Base-by-base conservation (phyloP, 2,113 vertebrate species). In the Odocoileus hemionus region DNA sequence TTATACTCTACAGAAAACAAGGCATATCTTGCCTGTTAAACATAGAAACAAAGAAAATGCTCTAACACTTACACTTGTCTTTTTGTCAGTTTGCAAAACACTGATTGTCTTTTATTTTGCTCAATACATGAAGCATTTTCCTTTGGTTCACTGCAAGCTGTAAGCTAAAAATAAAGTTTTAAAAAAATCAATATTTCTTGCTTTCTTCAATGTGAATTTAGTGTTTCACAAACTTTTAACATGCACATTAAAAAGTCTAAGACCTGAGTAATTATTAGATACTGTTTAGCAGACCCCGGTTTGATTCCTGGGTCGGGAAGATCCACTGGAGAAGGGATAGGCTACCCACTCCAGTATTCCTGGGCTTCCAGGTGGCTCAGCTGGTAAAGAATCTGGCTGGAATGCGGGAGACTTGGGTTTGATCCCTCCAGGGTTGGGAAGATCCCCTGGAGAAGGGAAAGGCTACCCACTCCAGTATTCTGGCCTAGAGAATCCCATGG, bases 11-110 rank as follows among this genome's bases (percentile, higher is more conserved):
- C 21, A 95, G 15, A 55, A 28, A 94, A 91, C 4, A 83, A 93
- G 47, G 86, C 2, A 25, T 30, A 67, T 28, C 14, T 70, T 80
- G 30, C 43, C n/a, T 43, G 39, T 19, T 89, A 96, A 94, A 54
- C 17, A 74, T 0, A 93, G 55, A 86, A 96, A 93, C 26, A 88
- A 91, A 93, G 45, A 95, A 82, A 74, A 93, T 12, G 76, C 4
- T 54, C 23, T 5, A 79, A 47, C 25, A 91, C 98, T 98, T 98
- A 99, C 99, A 98, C 98, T 99, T 97, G 95, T 98, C 92, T 98
- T 98, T 87, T 98, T 98, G 94, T 94, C 96, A 86, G 82, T 92
- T 85, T 97, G 98, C 98, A 84, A 94, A 98, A 97, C 55, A 86
- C 1, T 58, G 87, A 52, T 98, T 99, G 54, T 98, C 98, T 86